Evolutionary conservation across 2,888 invertebrate species (phyloP).

Genomic region (Holacanthella duospinosa): DNA sequence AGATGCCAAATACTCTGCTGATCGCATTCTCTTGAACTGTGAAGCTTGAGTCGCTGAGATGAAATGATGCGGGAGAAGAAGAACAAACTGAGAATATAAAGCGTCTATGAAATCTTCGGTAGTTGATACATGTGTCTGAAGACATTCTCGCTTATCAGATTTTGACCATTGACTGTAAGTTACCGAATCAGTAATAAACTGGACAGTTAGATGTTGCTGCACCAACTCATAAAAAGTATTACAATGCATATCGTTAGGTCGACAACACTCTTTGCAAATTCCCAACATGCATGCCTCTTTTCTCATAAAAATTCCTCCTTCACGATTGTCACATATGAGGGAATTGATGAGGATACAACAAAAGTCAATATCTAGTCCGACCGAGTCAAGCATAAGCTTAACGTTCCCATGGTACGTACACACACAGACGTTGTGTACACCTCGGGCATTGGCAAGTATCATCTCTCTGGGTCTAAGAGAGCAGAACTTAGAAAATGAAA

Average conservation of each 20-base stretch:
- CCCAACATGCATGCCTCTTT: background rate
- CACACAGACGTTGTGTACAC: background rate
- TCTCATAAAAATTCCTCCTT: background rate
- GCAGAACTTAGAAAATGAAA: background rate
- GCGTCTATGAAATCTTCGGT: background rate
- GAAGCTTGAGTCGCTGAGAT: conserved; percentile 10
- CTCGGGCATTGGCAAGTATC: background rate
- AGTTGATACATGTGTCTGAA: background rate
- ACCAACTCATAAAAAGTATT: background rate
- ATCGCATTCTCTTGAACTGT: conserved; percentile 8
- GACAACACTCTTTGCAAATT: background rate
- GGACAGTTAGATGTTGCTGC: background rate
- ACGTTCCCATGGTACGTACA: background rate
- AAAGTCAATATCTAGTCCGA: background rate
- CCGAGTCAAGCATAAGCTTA: background rate
- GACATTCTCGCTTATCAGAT: background rate
- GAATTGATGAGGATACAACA: background rate
- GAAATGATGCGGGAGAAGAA: conserved; percentile 13
- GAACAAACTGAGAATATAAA: background rate
- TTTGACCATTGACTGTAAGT: background rate
- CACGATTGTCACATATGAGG: background rate
- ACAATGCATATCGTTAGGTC: background rate
- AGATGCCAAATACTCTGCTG: background rate
- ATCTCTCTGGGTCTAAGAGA: background rate
- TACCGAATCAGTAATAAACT: background rate